Evolutionary conservation across 2,113 vertebrate species (phyloP), one percentile per base, ranked within the genome.

Genomic region (Marmota flaviventris): DNA sequence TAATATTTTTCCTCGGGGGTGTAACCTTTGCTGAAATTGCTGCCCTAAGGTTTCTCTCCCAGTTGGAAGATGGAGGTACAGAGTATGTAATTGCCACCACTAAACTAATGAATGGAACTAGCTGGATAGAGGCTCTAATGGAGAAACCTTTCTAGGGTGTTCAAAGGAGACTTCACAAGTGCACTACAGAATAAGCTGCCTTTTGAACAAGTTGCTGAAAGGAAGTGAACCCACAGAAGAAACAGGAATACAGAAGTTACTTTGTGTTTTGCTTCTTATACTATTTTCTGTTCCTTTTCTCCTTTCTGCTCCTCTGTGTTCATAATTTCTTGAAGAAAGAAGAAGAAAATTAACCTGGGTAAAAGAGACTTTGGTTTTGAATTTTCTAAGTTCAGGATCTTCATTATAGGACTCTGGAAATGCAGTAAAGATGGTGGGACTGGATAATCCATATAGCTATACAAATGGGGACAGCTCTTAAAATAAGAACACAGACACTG

Each of bases 31-130:
- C 99, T 0, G 99, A 99, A 95, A 99, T 99, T 20, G 99, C 99
- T 0, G 99, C 99, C 0, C 99, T 99, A 58, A 98, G 99, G 1
- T 99, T 99, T 72, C 99, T 99, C 70, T 99, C 99, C 42, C 99
- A 99, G 70, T 99, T 99, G 99, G 99, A 99, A 96, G 99, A 99
- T 29, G 99, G 99, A 22, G 99, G 99, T 79, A 99, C 99, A 16
- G 99, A 99, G 77, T 99, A 99, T 0, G 98, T 99, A 9, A 99
- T 99, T 70, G 99, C 99, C 51, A 99, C 99, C 11, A 99, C 99
- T 3, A 99, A 99, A 96, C 99, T 99, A 0, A 98, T 99, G 96
- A 99, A 99, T 0, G 99, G 99, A 8, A 99, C 99, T 39, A 99
- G 98, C 61, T 99, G 99, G 99, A 98, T 99, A 81, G 99, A 99